A percentile compares a stretch with the other conserved stretches of the same genome.
phyloP scores from a whole-genome alignment of 2,797 vertebrate genomes.

The Dendrocincla fuliginosa region DNA sequence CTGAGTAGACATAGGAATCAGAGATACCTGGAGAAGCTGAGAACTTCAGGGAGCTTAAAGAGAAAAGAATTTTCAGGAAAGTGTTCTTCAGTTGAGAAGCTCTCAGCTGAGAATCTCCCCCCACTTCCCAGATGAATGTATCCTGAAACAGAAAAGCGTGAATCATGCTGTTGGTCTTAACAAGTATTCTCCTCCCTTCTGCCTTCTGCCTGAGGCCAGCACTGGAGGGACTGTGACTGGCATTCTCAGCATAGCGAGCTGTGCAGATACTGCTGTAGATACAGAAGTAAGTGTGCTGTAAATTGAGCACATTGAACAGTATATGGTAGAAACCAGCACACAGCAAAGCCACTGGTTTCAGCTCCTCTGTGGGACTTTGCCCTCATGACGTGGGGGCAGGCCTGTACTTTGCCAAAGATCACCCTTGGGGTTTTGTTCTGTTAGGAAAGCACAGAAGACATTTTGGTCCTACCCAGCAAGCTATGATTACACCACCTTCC shows the following conservation, averaged over 20 bases:
- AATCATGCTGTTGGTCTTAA: background rate
- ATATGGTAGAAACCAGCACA: rapidly evolving
- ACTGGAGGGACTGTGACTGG: background rate
- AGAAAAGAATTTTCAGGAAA: background rate
- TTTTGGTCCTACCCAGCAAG: background rate
- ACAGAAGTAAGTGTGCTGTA: background rate
- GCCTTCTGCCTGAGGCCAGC: background rate
- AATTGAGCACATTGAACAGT: background rate
- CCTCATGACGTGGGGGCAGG: background rate
- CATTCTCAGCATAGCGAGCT: background rate
- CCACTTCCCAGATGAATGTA: background rate
- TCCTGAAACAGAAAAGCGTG: background rate
- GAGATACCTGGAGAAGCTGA: background rate
- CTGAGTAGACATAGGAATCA: background rate
- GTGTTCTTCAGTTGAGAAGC: background rate
- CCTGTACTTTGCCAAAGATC: background rate
- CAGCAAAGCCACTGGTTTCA: background rate
- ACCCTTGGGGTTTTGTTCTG: background rate
- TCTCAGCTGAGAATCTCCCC: background rate
- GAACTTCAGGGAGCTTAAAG: background rate
- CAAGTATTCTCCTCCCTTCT: background rate
- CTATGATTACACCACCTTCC: background rate
- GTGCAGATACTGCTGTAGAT: background rate
- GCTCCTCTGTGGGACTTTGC: background rate
- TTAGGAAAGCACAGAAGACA: background rate